A percentile compares a stretch with the other conserved stretches of the same genome.
Evolutionary conservation across 2,797 vertebrate genomes (phyloP).

Genomic region (Galaxias olidus): DNA sequence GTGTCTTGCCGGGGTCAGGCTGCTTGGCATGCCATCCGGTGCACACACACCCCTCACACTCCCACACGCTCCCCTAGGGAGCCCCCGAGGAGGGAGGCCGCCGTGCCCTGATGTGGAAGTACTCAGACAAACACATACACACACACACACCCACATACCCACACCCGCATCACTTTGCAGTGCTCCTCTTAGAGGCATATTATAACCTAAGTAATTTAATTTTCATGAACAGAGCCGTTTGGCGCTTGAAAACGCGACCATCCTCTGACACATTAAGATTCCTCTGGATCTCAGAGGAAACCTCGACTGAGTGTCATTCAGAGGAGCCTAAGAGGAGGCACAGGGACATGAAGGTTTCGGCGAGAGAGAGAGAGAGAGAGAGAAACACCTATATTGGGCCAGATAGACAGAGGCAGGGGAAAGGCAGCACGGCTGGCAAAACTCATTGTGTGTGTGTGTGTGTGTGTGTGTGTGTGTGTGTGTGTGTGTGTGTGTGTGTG

Average conservation of each 20-base stretch:
- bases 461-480: too few species aligned
- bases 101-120: not conserved
- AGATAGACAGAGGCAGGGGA: conserved; percentile 23
- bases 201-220: too few species aligned
- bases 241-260: too few species aligned
- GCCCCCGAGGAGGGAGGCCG: too few species aligned
- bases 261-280: too few species aligned
- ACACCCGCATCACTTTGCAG: not conserved
- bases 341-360: not conserved
- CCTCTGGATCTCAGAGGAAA: too few species aligned
- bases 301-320: too few species aligned
- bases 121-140: conserved; percentile 32
- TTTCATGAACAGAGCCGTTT: too few species aligned
- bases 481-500: too few species aligned
- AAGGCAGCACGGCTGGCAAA: conserved; percentile 14
- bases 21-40: not conserved
- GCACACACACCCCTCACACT: not conserved
- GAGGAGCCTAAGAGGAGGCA: too few species aligned
- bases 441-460: not conserved
- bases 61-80: conserved; percentile 14
- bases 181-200: not conserved
- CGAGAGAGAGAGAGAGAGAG: conserved; percentile 10
- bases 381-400: not conserved
- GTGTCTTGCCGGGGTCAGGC: conserved; percentile 49
- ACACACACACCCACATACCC: not conserved